These are phyloP conservation scores for Conopomorpha cramerella DNA, from an alignment of 1,140 invertebrate genomes.

Conservation along the genomic window DNA sequence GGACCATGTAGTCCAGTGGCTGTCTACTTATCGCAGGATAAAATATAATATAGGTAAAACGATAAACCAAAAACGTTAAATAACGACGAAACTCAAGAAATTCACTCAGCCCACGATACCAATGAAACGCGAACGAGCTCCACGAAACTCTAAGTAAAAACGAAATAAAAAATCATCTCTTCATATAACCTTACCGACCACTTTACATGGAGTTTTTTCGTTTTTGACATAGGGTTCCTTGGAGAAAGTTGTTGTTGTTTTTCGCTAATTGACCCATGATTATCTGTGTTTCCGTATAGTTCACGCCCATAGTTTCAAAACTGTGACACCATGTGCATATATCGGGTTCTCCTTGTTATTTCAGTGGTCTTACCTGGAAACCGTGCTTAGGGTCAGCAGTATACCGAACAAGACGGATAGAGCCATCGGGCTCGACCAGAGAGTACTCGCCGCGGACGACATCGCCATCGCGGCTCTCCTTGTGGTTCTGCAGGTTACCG, in stretches of 20 bases:
- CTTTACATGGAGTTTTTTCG: no score
- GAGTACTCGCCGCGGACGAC: constrained; percentile 66
- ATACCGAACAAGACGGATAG: constrained; percentile 62
- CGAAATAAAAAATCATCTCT: no score
- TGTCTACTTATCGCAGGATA: no score
- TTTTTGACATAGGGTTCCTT: no score
- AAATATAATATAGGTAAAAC: not conserved
- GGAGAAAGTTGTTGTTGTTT: no score
- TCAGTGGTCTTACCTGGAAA: constrained; percentile 35
- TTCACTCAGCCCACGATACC: no score
- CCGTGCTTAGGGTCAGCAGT: constrained; percentile 39
- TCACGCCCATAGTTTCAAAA: no score
- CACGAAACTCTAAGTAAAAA: no score
- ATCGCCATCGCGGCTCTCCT: constrained; percentile 59
- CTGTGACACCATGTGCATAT: not conserved
- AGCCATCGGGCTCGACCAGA: constrained; percentile 69
- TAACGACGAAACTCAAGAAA: no score
- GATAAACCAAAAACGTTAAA: not conserved
- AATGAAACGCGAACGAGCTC: no score
- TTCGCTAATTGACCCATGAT: no score
- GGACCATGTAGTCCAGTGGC: not conserved
- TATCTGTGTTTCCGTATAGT: not conserved
- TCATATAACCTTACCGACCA: no score
- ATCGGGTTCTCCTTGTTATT: not conserved
- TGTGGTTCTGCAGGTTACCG: constrained; percentile 60